Percentiles rank a stretch among this genome's conserved stretches.
phyloP scores from a whole-genome alignment of 2,113 vertebrate genomes.

The Herpetotheres cachinnans region DNA sequence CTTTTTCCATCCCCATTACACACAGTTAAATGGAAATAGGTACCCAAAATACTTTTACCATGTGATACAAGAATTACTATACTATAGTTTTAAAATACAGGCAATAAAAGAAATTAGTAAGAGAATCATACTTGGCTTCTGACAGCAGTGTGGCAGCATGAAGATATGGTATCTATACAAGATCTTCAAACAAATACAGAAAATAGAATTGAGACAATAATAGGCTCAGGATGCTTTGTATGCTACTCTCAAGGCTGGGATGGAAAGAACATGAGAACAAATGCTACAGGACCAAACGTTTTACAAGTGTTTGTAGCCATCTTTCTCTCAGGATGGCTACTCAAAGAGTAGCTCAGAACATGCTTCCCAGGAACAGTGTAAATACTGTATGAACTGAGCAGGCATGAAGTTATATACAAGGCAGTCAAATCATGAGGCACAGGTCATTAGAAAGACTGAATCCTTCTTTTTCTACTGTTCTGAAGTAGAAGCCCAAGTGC shows the following conservation, averaged over 20 bases:
- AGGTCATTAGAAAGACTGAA: not conserved
- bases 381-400: not conserved
- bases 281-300: not conserved
- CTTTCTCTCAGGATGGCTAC: not conserved
- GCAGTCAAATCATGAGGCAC: not conserved
- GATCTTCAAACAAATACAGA: not conserved
- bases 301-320: not conserved
- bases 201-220: not conserved
- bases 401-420: not conserved
- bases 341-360: not conserved
- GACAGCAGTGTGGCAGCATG: not conserved
- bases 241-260: not conserved
- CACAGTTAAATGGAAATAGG: not conserved
- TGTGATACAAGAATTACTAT: not conserved
- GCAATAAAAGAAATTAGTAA: not conserved
- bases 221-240: not conserved
- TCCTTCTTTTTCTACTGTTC: not conserved
- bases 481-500: not conserved
- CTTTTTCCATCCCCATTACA: not conserved
- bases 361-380: not conserved
- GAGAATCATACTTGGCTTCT: not conserved
- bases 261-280: not conserved
- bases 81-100: not conserved
- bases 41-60: not conserved
- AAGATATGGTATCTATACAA: not conserved